Evolutionary conservation across 2,797 vertebrate genomes (phyloP), one percentile per base, ranked within the genome.

Genomic region (Amazona finschi): DNA sequence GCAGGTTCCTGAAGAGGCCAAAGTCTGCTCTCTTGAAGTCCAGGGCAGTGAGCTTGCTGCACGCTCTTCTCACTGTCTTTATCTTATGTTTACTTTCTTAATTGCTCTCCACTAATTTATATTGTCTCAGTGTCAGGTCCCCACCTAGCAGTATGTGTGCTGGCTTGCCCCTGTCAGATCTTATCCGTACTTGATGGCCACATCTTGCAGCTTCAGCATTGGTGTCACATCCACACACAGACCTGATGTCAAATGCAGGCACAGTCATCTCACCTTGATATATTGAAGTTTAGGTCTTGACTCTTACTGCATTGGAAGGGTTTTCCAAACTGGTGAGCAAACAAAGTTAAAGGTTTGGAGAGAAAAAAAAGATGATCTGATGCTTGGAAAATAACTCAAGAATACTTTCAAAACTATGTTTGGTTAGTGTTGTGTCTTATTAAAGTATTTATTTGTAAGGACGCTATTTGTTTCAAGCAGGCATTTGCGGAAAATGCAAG

Each of bases 191-290:
- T 8, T 38, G 52, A 5, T 70, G 36, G 66, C 15, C 18, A 33
- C 27, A 8, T 66, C 46, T 67, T 33, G 33, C 28, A 27, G 44
- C 11, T 61, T 58, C 33, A 8, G 36, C 6, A 21, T 41, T 1
- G 0, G 25, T 17, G 64, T 21, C 30, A 15, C 28, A 31, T 16
- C 14, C 57, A 44, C 1, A 0, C 1, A 1, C 15, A 43, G 36
- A 71, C 39, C 33, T 44, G n/a, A 31, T 14, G n/a, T 25, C 16
- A 55, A 43, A 27, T 44, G 28, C 36, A 55, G 52, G 28, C 31
- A 36, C 20, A 27, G 15, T 15, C 44, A 43, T 21, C 33, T 78
- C 33, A 41, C 67, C 44, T 49, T 78, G 18, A 33, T 31, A 17
- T 2, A 33, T 4, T 33, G 27, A 75, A 76, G 10, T 72, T 21